A percentile compares a stretch with the other conserved stretches of the same genome.
These are phyloP conservation scores for Trichonephila clavata DNA, from an alignment of 1,140 invertebrate species.

Conservation along the genomic window DNA sequence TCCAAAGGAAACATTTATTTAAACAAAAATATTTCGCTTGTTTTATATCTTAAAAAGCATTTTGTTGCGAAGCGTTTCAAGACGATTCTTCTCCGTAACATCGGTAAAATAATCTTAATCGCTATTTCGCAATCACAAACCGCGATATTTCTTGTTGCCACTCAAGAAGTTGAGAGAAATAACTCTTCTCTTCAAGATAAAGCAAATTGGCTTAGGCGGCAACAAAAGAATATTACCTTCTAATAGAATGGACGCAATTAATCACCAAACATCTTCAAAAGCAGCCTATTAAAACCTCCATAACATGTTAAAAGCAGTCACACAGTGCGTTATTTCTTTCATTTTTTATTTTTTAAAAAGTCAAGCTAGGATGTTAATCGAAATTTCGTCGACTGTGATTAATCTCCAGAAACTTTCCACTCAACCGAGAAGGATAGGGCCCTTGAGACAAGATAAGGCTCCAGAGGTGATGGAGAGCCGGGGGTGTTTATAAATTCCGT, in stretches of 20 bases:
- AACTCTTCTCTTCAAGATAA: not conserved
- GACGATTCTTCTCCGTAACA: too few relatives aligned
- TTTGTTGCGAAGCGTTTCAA: too few relatives aligned
- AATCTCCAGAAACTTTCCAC: constrained; percentile 12
- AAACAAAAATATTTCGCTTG: too few relatives aligned
- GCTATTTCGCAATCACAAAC: too few relatives aligned
- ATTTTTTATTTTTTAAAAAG: not conserved
- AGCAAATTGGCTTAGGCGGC: not conserved
- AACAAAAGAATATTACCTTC: not conserved
- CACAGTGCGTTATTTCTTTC: not conserved
- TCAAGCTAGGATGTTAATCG: not conserved
- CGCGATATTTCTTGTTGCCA: too few relatives aligned
- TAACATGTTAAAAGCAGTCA: not conserved
- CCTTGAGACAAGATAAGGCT: constrained; percentile 44
- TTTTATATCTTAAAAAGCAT: too few relatives aligned
- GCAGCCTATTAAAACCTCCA: not conserved
- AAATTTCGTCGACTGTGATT: not conserved
- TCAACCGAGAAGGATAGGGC: constrained; percentile 15
- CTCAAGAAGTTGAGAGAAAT: not conserved
- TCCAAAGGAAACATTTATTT: too few relatives aligned
- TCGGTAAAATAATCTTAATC: too few relatives aligned
- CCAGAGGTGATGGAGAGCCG: constrained; percentile 9
- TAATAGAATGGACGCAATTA: not conserved
- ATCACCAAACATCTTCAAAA: not conserved
- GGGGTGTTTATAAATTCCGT: constrained; percentile 64